Conservation (phyloP, 2,888 invertebrate species). For the Cataglyphis albicans region DNA sequence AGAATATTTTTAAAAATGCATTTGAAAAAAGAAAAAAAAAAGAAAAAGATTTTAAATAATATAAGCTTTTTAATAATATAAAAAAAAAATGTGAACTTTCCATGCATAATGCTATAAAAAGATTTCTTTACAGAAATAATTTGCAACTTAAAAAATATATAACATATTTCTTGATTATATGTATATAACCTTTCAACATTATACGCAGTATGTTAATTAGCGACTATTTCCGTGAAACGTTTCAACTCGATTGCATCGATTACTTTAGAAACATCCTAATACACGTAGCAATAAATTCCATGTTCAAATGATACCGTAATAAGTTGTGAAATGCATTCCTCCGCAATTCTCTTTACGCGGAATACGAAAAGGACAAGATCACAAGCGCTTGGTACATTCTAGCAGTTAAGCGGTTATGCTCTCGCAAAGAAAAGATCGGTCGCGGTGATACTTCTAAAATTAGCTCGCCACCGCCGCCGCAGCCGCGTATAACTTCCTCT, state of each 20-base stretch:
- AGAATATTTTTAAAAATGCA: background rate
- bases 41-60: background rate
- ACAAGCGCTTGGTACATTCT: conserved; percentile 38
- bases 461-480: conserved; percentile 62
- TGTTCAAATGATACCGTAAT: background rate
- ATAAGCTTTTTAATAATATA: background rate
- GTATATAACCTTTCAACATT: conserved; percentile 10
- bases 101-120: background rate
- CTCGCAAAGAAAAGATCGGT: conserved; percentile 58
- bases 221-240: background rate
- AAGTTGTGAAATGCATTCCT: conserved; percentile 25
- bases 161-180: background rate
- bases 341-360: conserved; percentile 18
- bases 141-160: background rate
- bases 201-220: background rate
- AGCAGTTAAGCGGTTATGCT: conserved; percentile 43
- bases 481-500: conserved; percentile 74
- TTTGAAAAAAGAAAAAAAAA: background rate
- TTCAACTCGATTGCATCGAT: conserved; percentile 15
- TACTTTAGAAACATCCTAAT: background rate
- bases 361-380: conserved; percentile 38
- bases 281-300: background rate
- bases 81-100: background rate
- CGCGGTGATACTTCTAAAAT: conserved; percentile 75
- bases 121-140: background rate